These are phyloP conservation scores for Heliconius ethilla DNA, from an alignment of 2,888 invertebrate genomes.

Conservation along the genomic window DNA sequence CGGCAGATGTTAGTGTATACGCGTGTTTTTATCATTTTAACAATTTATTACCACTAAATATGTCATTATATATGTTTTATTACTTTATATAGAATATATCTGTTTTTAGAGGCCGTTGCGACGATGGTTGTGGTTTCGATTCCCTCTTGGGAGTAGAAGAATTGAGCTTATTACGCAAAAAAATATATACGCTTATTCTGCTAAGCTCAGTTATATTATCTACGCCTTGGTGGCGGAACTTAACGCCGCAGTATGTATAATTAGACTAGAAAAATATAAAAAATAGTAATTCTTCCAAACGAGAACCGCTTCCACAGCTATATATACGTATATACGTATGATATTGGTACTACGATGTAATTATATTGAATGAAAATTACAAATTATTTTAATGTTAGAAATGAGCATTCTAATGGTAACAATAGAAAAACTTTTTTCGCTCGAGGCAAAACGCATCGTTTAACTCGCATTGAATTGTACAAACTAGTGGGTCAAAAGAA, in stretches of 20 bases:
- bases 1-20: conserved; percentile 55
- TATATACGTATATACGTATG: background rate
- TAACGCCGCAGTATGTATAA: background rate
- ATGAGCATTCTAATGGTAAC: conserved; percentile 2
- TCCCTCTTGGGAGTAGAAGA: no score
- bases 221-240: background rate
- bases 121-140: no score
- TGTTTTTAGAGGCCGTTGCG: no score
- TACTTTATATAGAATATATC: background rate
- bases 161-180: no score
- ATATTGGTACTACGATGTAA: background rate
- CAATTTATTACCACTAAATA: conserved; percentile 22
- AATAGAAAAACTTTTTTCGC: conserved; percentile 18
- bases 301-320: background rate
- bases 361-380: background rate
- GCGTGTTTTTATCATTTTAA: conserved; percentile 24
- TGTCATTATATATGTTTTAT: conserved; percentile 11
- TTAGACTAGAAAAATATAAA: background rate
- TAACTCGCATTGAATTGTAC: conserved; percentile 15
- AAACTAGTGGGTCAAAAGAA: conserved; percentile 14
- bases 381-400: conserved; percentile 18
- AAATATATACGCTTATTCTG: no score
- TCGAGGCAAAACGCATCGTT: conserved; percentile 19
- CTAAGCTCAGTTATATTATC: no score
- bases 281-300: background rate